Base-by-base conservation (phyloP, 2,113 vertebrate genomes). In the Phyllopteryx taeniolatus region DNA sequence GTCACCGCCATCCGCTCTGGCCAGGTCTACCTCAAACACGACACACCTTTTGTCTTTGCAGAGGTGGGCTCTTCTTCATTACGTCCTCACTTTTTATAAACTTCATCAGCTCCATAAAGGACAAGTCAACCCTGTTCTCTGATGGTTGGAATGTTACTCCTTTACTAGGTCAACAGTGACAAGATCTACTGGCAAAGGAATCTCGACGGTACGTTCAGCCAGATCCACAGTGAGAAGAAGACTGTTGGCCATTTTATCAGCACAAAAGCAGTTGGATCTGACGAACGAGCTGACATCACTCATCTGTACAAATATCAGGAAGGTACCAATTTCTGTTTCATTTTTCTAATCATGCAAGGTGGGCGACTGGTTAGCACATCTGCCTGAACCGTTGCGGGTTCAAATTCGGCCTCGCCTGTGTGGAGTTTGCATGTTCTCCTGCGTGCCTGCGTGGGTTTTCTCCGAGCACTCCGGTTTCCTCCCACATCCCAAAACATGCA, bases 131-230 rank as follows among this genome's bases (percentile, higher is more conserved):
- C 7, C 44, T 53, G 17, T 11, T 6, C 17, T 60, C 33, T 14
- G 43, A 65, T 20, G 15, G 19, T 61, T 53, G 71, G 33, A 75
- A 53, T 56, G 35, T 44, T 73, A 8, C 53, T 74, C 72, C 14
- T 22, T 33, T n/a, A 6, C 66, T 78, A 93, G 92, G 92, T 93
- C 69, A 93, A 93, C 88, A 93, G 92, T 72, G 96, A 97, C 84
- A 96, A 96, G 79, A 94, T 96, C 4, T 96, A 93, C 83, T 96
- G 95, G 94, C 94, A 95, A 81, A 91, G 89, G 35, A 93, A 93
- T 65, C 15, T 80, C 0, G 92, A 94, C 0, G 93, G 93, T 14
- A 93, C 87, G 35, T 96, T 95, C 90, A 88, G 85, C 39, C 94
- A 95, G 5, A 87, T 96, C 65, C 83, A 90, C 22, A 94, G 90